Evolutionary conservation across 2,888 invertebrate genomes (phyloP).

Genomic region (Eupithecia abbreviata): DNA sequence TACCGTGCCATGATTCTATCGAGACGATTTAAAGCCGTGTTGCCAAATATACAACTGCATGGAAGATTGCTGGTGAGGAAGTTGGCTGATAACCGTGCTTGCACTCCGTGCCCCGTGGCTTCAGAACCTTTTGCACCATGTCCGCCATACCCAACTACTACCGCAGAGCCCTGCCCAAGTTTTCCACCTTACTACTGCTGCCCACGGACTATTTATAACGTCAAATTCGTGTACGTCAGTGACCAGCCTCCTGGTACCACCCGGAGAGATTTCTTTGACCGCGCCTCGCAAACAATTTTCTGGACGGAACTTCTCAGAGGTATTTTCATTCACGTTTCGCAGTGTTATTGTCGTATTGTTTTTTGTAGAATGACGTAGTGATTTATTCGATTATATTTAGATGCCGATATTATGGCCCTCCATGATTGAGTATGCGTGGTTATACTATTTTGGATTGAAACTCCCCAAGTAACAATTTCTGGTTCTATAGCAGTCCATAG

Average conservation of each 20-base stretch:
- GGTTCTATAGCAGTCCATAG: no score
- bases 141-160: conserved; percentile 30
- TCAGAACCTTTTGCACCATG: neutral
- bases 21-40: neutral
- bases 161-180: conserved; percentile 35
- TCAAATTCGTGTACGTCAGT: conserved; percentile 83
- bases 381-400: neutral
- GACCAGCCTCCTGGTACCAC: conserved; percentile 84
- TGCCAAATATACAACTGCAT: neutral
- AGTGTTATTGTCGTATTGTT: neutral
- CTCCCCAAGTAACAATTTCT: no score
- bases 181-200: conserved; percentile 60
- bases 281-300: conserved; percentile 88
- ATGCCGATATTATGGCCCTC: neutral
- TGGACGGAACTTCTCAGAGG: conserved; percentile 91
- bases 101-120: neutral
- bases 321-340: conserved; percentile 38
- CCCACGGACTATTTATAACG: conserved; percentile 68
- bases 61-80: conserved; percentile 1
- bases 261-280: conserved; percentile 88
- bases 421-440: neutral
- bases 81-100: neutral
- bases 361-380: neutral
- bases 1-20: neutral
- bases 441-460: no score